These are phyloP conservation scores for Chlorops oryzae DNA, from an alignment of 1,140 invertebrate genomes.

Conservation along the genomic window DNA sequence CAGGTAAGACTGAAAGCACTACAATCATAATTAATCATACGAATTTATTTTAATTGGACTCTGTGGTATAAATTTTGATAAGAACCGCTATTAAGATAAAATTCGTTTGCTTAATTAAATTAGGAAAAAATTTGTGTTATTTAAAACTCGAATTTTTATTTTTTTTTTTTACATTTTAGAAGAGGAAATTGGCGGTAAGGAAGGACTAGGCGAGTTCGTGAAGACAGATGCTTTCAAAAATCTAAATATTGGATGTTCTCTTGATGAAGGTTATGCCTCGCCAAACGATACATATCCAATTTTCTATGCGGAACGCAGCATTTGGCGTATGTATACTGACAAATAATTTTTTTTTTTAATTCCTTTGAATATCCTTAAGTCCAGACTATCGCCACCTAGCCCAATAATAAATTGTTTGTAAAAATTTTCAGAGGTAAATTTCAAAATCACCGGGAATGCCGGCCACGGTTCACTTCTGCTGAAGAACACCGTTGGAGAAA, in stretches of 20 bases:
- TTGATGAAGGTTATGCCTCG: slow-evolving; percentile 79
- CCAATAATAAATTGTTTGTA: too few relatives aligned
- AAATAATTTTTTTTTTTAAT: too few relatives aligned
- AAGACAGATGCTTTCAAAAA: slow-evolving; percentile 69
- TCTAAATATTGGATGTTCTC: slow-evolving; percentile 80
- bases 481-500: slow-evolving; percentile 79
- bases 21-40: too few relatives aligned
- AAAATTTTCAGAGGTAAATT: slow-evolving; percentile 24
- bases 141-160: not conserved
- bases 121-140: too few relatives aligned
- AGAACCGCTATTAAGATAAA: too few relatives aligned
- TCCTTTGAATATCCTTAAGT: too few relatives aligned
- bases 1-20: slow-evolving; percentile 60
- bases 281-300: slow-evolving; percentile 59
- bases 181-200: slow-evolving; percentile 81
- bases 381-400: too few relatives aligned
- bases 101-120: too few relatives aligned
- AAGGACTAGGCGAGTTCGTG: slow-evolving; percentile 79
- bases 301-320: slow-evolving; percentile 70
- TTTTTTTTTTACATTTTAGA: slow-evolving; percentile 52
- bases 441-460: slow-evolving; percentile 59
- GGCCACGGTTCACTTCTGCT: slow-evolving; percentile 84
- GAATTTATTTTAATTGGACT: too few relatives aligned
- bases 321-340: slow-evolving; percentile 55
- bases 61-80: too few relatives aligned